A percentile compares a stretch with the other conserved stretches of the same genome.
These are phyloP conservation scores for Drosophila lutescens DNA, from an alignment of 2,888 invertebrate species.

Conservation along the genomic window DNA sequence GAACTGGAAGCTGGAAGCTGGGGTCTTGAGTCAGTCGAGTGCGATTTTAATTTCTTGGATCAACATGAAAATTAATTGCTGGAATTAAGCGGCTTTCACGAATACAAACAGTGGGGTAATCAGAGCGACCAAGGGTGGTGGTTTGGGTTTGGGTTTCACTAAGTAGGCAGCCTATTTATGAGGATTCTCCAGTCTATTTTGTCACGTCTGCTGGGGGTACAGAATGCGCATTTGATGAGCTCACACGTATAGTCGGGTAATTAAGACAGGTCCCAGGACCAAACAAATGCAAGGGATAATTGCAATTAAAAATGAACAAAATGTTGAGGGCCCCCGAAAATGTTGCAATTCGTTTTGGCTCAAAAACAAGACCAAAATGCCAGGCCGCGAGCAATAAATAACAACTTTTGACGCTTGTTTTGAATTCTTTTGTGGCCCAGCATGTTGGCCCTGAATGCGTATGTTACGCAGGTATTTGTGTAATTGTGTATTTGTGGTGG, in stretches of 20 bases:
- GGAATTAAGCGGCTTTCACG: constrained; percentile 76
- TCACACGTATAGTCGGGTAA: constrained; percentile 38
- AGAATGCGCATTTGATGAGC: constrained; percentile 60
- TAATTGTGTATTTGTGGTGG: constrained; percentile 2
- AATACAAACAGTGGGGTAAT: constrained; percentile 54
- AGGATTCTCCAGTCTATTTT: constrained; percentile 6
- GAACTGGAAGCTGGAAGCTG: constrained; percentile 8
- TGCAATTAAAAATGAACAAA: constrained; percentile 64
- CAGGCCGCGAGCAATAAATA: constrained; percentile 62
- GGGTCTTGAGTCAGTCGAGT: constrained; percentile 48
- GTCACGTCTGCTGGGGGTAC: constrained; percentile 29
- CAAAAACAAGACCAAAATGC: constrained; percentile 47
- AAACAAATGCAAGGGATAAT: constrained; percentile 46
- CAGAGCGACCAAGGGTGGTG: not conserved
- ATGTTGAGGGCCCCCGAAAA: constrained; percentile 18
- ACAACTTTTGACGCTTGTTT: constrained; percentile 65
- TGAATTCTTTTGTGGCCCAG: constrained; percentile 60
- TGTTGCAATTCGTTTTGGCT: constrained; percentile 17
- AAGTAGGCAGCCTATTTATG: constrained; percentile 4
- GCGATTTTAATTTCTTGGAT: constrained; percentile 81
- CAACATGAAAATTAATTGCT: constrained; percentile 82
- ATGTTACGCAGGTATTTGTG: constrained; percentile 57
- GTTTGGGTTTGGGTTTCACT: no score
- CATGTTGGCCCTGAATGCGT: constrained; percentile 29
- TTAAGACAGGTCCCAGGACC: constrained; percentile 55